Conservation (phyloP, 2,888 invertebrate species). For the Amblyjoppa proteus region DNA sequence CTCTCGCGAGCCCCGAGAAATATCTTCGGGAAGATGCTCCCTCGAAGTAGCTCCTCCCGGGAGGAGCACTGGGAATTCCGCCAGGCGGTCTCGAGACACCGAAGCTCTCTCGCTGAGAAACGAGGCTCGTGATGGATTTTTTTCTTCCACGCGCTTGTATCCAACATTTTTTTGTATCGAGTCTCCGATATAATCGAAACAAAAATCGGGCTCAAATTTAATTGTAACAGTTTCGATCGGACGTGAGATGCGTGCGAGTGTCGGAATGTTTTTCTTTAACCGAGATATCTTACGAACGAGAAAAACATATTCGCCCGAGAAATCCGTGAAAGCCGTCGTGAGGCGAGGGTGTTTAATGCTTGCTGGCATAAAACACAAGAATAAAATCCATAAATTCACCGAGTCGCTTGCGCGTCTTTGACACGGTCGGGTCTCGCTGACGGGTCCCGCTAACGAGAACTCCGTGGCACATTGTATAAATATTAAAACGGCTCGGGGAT, state of each 20-base stretch:
- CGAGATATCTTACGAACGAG: not conserved
- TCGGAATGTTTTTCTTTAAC: not conserved
- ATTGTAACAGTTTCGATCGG: not conserved
- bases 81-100: not conserved
- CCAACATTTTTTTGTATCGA: not conserved
- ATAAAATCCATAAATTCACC: slow-evolving; percentile 61
- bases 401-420: slow-evolving; percentile 52
- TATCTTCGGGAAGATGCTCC: slow-evolving; percentile 71
- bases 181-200: not conserved
- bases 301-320: slow-evolving; percentile 18
- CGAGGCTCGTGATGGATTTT: not conserved
- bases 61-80: slow-evolving; percentile 67
- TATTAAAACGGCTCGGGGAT: slow-evolving; percentile 67
- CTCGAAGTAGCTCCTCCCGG: slow-evolving; percentile 58
- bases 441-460: slow-evolving; percentile 52
- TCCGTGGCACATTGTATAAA: slow-evolving; percentile 61
- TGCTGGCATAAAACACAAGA: slow-evolving; percentile 25
- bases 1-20: slow-evolving; percentile 67
- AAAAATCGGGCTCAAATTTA: not conserved
- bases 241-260: not conserved
- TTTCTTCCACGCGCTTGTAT: not conserved
- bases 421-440: slow-evolving; percentile 35
- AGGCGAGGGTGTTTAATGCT: slow-evolving; percentile 9
- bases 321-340: slow-evolving; percentile 51
- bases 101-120: slow-evolving; percentile 1